Base-by-base conservation (phyloP, 2,797 vertebrate species). In the Girardinus metallicus region DNA sequence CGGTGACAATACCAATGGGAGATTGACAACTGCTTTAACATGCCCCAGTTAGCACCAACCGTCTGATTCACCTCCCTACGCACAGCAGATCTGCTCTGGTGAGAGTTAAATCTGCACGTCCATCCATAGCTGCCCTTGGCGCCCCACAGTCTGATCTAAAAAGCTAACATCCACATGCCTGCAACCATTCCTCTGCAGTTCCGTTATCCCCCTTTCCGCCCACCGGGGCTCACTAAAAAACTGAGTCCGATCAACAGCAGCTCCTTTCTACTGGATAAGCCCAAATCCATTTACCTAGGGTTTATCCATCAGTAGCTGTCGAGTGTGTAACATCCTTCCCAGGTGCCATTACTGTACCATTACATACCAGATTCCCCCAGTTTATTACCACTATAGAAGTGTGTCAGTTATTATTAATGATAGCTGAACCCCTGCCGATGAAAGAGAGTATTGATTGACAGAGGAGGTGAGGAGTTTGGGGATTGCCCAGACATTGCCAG, bases 361-460 rank as follows among this genome's bases (percentile, higher is more conserved):
- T 94, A 95, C 92, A 94, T 92, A 90, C 94, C 90, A 93, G 92
- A 95, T 93, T 93, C 91, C 93, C 88, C 88, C 91, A 92, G 93
- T 95, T 95, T 96, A 95, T 95, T 94, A 95, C 93, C 93, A 93
- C 91, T 94, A 94, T 92, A 92, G 94, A 91, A 93, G 84, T 88
- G 74, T 95, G 94, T 95, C 95, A 95, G 92, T 88, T 85, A 92
- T 95, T 96, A 96, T 96, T 96, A 95, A 95, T 95, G 95, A 95
- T 93, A 90, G 92, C 87, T 92, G 92, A 95, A 93, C 89, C 90
- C 84, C 88, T 89, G 81, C 87, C 86, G 76, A 93, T 93, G 94
- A 95, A 95, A 94, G 88, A 93, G 88, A 90, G 84, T 95, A 95
- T 95, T 96, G 95, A 96, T 96, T 95, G 95, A 95, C 93, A 95